These are phyloP conservation scores for Hemichromis elongatus DNA, from an alignment of 2,113 vertebrate species.

Conservation along the genomic window DNA sequence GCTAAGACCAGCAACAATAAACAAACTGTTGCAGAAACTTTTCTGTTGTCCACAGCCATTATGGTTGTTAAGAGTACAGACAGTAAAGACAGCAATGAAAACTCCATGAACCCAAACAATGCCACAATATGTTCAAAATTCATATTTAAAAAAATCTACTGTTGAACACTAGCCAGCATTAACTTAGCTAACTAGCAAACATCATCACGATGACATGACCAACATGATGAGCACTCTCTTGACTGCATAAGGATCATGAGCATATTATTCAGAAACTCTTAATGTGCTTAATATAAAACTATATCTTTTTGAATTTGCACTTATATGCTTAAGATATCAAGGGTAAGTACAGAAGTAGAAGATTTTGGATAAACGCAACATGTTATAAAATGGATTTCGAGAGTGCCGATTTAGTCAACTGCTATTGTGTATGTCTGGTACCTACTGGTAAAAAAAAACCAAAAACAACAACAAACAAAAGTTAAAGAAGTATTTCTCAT, in stretches of 20 bases:
- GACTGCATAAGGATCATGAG: not conserved
- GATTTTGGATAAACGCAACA: not conserved
- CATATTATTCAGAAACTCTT: not conserved
- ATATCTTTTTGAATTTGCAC: not conserved
- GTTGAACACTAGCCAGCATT: not conserved
- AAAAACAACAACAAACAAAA: rapidly evolving
- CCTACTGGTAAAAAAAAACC: not conserved
- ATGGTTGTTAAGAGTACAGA: not conserved
- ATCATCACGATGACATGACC: not conserved
- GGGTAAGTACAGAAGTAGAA: not conserved
- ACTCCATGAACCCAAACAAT: not conserved
- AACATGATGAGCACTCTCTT: not conserved
- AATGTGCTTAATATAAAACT: not conserved
- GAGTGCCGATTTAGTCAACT: not conserved
- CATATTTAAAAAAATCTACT: not conserved
- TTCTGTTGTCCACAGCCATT: too few species aligned
- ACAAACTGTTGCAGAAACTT: not conserved
- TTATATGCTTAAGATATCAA: not conserved
- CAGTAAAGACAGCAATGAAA: not conserved
- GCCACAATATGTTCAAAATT: not conserved
- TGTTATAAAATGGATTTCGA: not conserved
- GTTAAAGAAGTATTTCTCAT: not conserved
- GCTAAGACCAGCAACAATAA: not conserved
- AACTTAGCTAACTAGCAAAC: not conserved
- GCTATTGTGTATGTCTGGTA: not conserved